Percentiles rank a stretch among this genome's conserved stretches.
Evolutionary conservation across 2,888 invertebrate species (phyloP).

Genomic region (Rhyacophila evoluta): DNA sequence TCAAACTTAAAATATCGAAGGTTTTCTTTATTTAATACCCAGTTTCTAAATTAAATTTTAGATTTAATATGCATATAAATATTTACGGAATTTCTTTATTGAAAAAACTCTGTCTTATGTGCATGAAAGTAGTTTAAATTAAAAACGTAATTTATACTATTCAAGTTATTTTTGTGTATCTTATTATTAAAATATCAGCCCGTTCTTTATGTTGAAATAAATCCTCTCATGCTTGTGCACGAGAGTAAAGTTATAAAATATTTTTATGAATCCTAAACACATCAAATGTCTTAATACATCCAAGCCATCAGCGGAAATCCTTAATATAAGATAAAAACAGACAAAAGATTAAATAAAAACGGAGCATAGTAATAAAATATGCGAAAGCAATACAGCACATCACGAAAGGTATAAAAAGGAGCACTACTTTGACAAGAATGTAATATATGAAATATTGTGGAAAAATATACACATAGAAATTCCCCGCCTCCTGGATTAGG

Average conservation of each 20-base stretch:
- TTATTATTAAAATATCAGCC: too few species aligned
- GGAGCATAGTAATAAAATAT: not conserved
- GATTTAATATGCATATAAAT: too few species aligned
- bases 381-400: conserved; percentile 14
- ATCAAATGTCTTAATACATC: not conserved
- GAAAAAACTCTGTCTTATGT: too few species aligned
- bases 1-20: too few species aligned
- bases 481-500: conserved; percentile 34
- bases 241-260: not conserved
- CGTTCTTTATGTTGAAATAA: too few species aligned
- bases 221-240: too few species aligned
- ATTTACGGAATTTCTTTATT: too few species aligned
- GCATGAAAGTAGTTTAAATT: too few species aligned
- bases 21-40: too few species aligned
- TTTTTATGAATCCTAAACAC: conserved; percentile 1
- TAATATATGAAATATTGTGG: conserved; percentile 32
- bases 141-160: too few species aligned
- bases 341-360: conserved; percentile 10
- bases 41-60: too few species aligned
- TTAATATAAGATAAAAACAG: not conserved
- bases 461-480: conserved; percentile 31
- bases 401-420: not conserved
- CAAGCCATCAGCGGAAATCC: not conserved
- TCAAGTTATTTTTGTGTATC: too few species aligned
- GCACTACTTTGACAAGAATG: conserved; percentile 36